These are phyloP conservation scores for Amazona guildingii DNA, from an alignment of 2,113 vertebrate species.

Conservation along the genomic window DNA sequence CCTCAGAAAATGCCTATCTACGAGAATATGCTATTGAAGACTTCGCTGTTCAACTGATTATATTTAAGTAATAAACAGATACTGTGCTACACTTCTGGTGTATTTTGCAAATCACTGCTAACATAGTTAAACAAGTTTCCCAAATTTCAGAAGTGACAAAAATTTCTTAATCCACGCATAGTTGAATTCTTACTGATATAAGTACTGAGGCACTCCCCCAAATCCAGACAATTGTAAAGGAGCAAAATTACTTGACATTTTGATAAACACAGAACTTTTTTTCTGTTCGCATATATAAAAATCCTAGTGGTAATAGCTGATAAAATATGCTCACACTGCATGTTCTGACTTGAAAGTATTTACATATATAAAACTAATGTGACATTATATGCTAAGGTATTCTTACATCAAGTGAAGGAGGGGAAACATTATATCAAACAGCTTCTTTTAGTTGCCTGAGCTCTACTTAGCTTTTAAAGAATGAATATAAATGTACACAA, in stretches of 20 bases:
- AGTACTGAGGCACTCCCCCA: not conserved
- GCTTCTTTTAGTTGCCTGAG: constrained; percentile 41
- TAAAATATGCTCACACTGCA: constrained; percentile 12
- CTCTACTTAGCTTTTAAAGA: constrained; percentile 19
- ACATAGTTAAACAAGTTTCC: not conserved
- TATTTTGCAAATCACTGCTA: not conserved
- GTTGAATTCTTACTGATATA: not conserved
- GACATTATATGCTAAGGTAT: constrained; percentile 15
- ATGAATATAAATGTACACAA: constrained; percentile 27
- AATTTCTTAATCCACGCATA: not conserved
- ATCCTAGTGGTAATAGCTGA: constrained; percentile 15
- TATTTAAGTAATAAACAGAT: not conserved
- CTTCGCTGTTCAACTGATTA: not conserved
- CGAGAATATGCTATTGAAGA: not conserved
- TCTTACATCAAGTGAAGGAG: not conserved
- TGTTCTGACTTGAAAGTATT: constrained; percentile 46
- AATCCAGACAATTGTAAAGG: not conserved
- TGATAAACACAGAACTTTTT: not conserved
- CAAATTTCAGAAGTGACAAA: not conserved
- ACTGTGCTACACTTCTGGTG: not conserved
- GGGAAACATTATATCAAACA: not conserved
- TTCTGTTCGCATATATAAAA: not conserved
- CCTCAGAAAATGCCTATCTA: not conserved
- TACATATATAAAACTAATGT: constrained; percentile 27
- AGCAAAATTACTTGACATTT: not conserved